phyloP scores from a whole-genome alignment of 2,797 vertebrate genomes.

The Squalus acanthias region DNA sequence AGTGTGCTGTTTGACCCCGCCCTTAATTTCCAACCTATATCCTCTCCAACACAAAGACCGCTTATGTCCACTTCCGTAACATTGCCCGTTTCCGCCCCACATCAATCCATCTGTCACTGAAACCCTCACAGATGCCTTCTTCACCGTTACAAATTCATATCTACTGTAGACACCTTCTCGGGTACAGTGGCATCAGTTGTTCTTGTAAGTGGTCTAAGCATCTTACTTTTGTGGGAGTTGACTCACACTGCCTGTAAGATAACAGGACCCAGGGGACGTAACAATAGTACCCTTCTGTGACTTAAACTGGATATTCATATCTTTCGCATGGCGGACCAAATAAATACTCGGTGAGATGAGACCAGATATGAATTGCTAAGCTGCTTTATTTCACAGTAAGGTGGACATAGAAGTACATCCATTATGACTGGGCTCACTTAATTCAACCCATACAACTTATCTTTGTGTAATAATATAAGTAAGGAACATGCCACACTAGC shows the following conservation, averaged over 20 bases:
- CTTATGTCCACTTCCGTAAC: too few relatives aligned
- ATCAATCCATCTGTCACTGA: neutral
- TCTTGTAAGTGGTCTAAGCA: too few relatives aligned
- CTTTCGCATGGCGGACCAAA: neutral
- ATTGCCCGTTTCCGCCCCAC: too few relatives aligned
- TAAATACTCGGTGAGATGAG: neutral
- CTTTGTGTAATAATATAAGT: too few relatives aligned
- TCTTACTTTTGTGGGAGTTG: too few relatives aligned
- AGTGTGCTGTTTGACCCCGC: neutral
- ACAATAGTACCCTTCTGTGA: too few relatives aligned
- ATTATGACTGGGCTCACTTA: neutral
- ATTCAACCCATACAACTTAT: too few relatives aligned
- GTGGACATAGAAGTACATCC: neutral
- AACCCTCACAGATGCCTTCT: neutral
- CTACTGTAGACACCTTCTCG: too few relatives aligned
- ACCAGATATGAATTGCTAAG: neutral
- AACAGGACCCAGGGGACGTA: too few relatives aligned
- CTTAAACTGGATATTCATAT: too few relatives aligned
- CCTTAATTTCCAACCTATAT: neutral
- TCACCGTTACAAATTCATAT: neutral
- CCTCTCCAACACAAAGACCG: neutral
- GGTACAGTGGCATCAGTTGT: too few relatives aligned
- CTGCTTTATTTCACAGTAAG: neutral
- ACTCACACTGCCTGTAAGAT: too few relatives aligned
- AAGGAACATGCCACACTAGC: neutral